phyloP scores from a whole-genome alignment of 2,888 invertebrate genomes.

The Leptodirus hochenwartii region DNA sequence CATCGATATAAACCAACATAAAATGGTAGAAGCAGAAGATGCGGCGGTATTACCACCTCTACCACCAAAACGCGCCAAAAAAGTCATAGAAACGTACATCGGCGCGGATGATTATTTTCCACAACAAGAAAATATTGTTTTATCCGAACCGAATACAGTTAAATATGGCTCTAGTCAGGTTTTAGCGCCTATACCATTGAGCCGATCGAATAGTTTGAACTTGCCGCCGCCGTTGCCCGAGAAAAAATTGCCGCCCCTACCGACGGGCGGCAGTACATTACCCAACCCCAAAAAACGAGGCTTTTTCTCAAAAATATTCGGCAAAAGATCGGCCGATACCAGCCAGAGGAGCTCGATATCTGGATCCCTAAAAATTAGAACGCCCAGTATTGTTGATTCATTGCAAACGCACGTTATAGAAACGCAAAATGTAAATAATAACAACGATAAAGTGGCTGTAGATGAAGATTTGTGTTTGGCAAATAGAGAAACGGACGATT shows the following conservation, averaged over 20 bases:
- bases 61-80: conserved; percentile 61
- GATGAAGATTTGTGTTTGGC: conserved; percentile 6
- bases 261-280: conserved; percentile 27
- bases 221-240: conserved; percentile 25
- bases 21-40: conserved; percentile 19
- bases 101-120: conserved; percentile 15
- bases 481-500: conserved; percentile 11
- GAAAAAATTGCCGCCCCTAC: conserved; percentile 35
- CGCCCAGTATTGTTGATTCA: conserved; percentile 22
- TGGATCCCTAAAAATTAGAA: too few relatives aligned
- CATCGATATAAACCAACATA: conserved; percentile 25
- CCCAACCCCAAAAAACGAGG: conserved; percentile 41
- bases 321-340: conserved; percentile 34
- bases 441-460: conserved; percentile 3
- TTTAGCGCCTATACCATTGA: conserved; percentile 8
- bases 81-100: conserved; percentile 28
- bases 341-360: too few relatives aligned
- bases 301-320: conserved; percentile 44
- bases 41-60: conserved; percentile 51
- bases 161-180: neutral
- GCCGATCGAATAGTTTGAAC: conserved; percentile 21
- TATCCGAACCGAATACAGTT: too few relatives aligned
- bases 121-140: too few relatives aligned
- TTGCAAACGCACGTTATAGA: conserved; percentile 21
- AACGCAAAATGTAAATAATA: neutral